Evolutionary conservation across 2,113 vertebrate species (phyloP).

Genomic region (Benitochromis conjunctus): DNA sequence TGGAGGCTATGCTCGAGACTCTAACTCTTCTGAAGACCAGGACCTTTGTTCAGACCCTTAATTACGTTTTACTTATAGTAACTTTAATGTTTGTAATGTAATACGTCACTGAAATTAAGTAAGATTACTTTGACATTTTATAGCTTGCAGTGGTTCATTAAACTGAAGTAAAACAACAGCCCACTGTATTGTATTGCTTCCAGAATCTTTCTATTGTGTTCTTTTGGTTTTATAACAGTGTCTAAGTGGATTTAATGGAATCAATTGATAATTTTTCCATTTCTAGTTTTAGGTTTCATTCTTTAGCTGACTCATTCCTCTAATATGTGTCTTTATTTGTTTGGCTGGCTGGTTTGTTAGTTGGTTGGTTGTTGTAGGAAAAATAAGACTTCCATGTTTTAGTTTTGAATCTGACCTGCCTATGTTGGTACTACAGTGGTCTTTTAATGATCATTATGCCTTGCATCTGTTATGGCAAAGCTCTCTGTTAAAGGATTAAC

Average conservation of each 20-base stretch:
- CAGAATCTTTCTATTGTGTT: not conserved
- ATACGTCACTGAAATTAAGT: not conserved
- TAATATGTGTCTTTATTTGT: not conserved
- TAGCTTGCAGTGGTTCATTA: not conserved
- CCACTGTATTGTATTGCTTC: not conserved
- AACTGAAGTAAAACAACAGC: not conserved
- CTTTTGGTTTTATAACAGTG: not conserved
- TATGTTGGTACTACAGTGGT: not conserved
- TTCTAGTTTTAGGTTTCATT: not conserved
- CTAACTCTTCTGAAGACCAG: not conserved
- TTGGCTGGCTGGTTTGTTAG: not conserved
- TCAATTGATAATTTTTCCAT: not conserved
- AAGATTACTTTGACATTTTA: not conserved
- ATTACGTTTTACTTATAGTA: not conserved
- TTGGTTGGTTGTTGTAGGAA: not conserved
- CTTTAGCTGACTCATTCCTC: not conserved
- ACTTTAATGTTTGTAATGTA: not conserved
- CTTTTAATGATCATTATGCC: accelerated
- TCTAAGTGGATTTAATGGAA: not conserved
- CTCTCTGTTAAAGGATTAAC: not conserved
- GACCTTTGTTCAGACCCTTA: not conserved
- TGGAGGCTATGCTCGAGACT: too few species aligned
- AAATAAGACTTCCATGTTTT: not conserved
- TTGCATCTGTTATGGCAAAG: not conserved
- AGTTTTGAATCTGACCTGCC: not conserved